These are phyloP conservation scores for Corythucha ciliata DNA, from an alignment of 2,888 invertebrate species.

Conservation along the genomic window DNA sequence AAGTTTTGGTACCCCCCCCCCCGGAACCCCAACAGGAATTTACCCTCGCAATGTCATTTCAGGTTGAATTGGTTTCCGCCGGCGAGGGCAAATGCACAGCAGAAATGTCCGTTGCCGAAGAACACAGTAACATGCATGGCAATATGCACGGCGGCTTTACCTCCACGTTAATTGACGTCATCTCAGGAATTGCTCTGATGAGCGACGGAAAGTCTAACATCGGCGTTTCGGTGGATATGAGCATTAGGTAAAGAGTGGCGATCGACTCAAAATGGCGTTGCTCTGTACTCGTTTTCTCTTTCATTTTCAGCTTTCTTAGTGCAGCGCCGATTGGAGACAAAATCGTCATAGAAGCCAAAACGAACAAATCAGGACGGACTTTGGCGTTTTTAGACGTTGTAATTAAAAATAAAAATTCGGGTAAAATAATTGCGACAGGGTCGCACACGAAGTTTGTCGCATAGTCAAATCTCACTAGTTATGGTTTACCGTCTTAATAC, in stretches of 20 bases:
- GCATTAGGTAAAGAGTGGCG: conserved; percentile 35
- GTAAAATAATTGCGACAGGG: conserved; percentile 66
- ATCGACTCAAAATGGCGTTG: not conserved
- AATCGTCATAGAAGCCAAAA: conserved; percentile 66
- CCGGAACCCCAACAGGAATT: no score
- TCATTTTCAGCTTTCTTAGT: conserved; percentile 66
- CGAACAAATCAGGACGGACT: conserved; percentile 63
- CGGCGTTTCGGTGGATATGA: conserved; percentile 33
- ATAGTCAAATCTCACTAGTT: no score
- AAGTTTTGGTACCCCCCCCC: no score
- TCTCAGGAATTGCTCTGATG: conserved; percentile 71
- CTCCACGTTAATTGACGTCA: conserved; percentile 63
- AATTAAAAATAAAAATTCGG: conserved; percentile 63
- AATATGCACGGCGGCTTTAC: conserved; percentile 79
- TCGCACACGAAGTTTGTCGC: conserved; percentile 76
- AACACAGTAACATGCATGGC: conserved; percentile 63
- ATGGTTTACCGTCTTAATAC: no score
- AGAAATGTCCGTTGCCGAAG: conserved; percentile 61
- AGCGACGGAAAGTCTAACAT: conserved; percentile 44
- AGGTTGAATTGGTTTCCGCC: conserved; percentile 47
- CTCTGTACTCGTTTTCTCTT: not conserved
- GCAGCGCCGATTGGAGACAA: conserved; percentile 69
- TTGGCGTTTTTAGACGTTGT: conserved; percentile 76
- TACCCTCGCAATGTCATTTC: no score
- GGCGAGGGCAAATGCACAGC: conserved; percentile 65